Evolutionary conservation across 2,888 invertebrate genomes (phyloP).

Genomic region (Polymixis lichenea): DNA sequence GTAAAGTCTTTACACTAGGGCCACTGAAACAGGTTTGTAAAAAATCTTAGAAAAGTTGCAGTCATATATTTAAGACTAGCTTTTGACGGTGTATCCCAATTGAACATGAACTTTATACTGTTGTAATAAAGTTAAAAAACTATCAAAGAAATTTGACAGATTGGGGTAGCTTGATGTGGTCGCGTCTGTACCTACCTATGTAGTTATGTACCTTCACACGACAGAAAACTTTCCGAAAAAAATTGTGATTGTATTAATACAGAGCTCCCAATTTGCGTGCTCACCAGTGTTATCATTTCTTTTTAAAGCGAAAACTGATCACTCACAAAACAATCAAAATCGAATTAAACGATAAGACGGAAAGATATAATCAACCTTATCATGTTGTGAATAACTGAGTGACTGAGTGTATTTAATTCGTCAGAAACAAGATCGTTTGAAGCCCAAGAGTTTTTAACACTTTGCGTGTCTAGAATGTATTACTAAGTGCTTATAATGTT

Average conservation of each 20-base stretch:
- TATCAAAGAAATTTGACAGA: no score
- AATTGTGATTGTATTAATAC: background rate
- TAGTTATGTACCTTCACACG: background rate
- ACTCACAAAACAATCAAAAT: background rate
- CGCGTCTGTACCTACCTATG: background rate
- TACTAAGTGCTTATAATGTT: constrained; percentile 20
- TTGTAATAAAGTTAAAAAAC: no score
- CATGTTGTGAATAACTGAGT: background rate
- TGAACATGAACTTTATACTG: no score
- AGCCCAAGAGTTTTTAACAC: background rate
- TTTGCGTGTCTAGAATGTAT: constrained; percentile 40
- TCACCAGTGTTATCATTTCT: no score
- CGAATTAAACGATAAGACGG: background rate
- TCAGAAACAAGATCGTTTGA: constrained; percentile 14
- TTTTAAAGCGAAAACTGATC: background rate
- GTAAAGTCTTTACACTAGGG: no score
- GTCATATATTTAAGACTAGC: background rate
- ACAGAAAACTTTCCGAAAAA: background rate
- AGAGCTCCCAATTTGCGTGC: no score
- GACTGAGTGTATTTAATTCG: background rate
- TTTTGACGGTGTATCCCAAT: no score
- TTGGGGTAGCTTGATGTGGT: no score
- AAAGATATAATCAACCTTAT: background rate
- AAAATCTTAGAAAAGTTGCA: background rate
- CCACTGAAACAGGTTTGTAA: no score